Evolutionary conservation across 2,797 vertebrate species (phyloP).

Genomic region (Cirrhinus molitorella): DNA sequence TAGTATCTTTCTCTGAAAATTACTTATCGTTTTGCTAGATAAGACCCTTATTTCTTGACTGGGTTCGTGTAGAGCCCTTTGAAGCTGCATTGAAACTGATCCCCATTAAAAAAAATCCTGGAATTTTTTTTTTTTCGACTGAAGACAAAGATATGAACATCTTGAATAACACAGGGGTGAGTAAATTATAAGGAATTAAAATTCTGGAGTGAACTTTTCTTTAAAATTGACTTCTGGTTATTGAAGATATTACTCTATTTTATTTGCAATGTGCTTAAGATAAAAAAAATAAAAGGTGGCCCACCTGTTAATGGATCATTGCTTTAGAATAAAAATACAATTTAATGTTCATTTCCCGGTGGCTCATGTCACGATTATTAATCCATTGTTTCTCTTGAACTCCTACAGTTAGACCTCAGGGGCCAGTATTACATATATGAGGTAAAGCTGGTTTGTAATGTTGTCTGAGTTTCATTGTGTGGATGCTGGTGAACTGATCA

Average conservation of each 20-base stretch:
- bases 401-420: constrained; percentile 70
- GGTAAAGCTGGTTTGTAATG: constrained; percentile 64
- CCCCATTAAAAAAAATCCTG: no score
- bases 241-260: no score
- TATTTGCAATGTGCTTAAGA: neutral
- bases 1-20: no score
- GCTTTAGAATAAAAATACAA: neutral
- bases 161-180: no score
- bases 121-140: no score
- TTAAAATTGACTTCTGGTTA: neutral
- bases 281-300: neutral
- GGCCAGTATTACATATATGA: constrained; percentile 77
- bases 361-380: neutral
- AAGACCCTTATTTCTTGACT: no score
- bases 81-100: no score
- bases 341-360: neutral
- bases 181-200: no score
- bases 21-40: no score
- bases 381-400: neutral
- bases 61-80: no score
- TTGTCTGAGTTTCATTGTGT: constrained; percentile 14
- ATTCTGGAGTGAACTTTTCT: no score
- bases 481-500: neutral
- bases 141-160: no score
- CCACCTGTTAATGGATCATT: neutral